A percentile compares a stretch with the other conserved stretches of the same genome.
Evolutionary conservation across 2,113 vertebrate species (phyloP).

Genomic region (Melozone crissalis): DNA sequence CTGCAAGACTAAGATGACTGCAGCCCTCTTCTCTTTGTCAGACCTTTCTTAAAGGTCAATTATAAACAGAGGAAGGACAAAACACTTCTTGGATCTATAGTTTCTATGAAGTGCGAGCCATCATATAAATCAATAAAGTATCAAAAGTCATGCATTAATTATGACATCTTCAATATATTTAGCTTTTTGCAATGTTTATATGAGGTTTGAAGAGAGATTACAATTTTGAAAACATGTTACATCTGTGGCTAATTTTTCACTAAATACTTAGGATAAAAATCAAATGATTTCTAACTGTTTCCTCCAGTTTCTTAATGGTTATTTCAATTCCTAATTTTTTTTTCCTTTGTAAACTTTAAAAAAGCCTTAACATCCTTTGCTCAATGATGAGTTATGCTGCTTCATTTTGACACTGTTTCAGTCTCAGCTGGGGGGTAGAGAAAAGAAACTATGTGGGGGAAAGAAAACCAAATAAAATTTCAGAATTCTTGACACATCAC

Average conservation of each 20-base stretch:
- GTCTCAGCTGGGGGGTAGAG: rapidly evolving
- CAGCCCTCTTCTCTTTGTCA: neutral
- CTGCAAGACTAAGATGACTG: neutral
- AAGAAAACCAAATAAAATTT: neutral
- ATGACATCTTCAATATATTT: neutral
- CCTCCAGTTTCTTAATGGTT: neutral
- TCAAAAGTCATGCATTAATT: neutral
- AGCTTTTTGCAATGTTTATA: neutral
- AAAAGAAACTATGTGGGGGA: neutral
- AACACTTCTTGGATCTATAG: neutral
- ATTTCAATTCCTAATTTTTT: neutral
- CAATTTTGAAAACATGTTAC: neutral
- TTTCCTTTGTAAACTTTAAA: neutral
- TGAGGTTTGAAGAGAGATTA: neutral
- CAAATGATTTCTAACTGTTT: neutral
- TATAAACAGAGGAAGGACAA: neutral
- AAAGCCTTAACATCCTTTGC: neutral
- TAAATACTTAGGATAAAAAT: neutral
- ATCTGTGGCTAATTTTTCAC: neutral
- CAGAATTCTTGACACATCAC: neutral
- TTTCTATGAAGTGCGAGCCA: neutral
- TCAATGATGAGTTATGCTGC: neutral
- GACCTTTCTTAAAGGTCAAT: neutral
- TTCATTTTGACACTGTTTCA: neutral
- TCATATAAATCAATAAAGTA: neutral